Conservation (phyloP, 1,140 invertebrate species). For the Elysia chlorotica region DNA sequence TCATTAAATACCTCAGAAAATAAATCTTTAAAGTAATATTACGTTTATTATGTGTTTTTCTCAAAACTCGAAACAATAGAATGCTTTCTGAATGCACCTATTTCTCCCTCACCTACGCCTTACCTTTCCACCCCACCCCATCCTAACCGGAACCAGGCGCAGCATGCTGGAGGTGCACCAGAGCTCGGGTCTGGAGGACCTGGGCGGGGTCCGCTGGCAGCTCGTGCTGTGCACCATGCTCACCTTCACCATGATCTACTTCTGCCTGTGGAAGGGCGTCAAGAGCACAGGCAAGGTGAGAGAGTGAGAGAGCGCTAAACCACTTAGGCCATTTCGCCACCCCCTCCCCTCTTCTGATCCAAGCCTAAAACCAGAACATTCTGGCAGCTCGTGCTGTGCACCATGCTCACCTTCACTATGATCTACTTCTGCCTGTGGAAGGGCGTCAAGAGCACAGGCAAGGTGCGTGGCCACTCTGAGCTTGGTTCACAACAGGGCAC, state of each 20-base stretch:
- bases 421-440: constrained; percentile 66
- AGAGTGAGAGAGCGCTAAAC: too few relatives aligned
- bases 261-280: constrained; percentile 66
- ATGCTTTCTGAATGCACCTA: too few relatives aligned
- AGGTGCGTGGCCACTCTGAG: too few relatives aligned
- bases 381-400: constrained; percentile 63
- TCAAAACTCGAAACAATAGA: too few relatives aligned
- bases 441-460: constrained; percentile 66
- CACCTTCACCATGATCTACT: constrained; percentile 62
- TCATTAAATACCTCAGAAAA: too few relatives aligned
- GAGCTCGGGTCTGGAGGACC: constrained; percentile 49
- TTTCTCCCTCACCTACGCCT: too few relatives aligned
- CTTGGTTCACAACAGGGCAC: too few relatives aligned
- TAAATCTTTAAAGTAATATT: too few relatives aligned
- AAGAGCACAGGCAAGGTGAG: constrained; percentile 66
- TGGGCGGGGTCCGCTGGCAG: constrained; percentile 61
- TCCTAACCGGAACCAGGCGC: constrained; percentile 41
- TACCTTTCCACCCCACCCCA: neutral
- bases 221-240: constrained; percentile 61
- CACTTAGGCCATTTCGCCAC: too few relatives aligned
- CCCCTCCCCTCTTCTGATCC: too few relatives aligned
- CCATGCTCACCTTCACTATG: constrained; percentile 58
- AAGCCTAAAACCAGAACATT: too few relatives aligned
- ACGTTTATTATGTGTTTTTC: too few relatives aligned
- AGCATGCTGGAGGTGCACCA: constrained; percentile 52